Conservation (phyloP, 2,113 vertebrate species). For the Pseudorhombus dupliciocellatus region DNA sequence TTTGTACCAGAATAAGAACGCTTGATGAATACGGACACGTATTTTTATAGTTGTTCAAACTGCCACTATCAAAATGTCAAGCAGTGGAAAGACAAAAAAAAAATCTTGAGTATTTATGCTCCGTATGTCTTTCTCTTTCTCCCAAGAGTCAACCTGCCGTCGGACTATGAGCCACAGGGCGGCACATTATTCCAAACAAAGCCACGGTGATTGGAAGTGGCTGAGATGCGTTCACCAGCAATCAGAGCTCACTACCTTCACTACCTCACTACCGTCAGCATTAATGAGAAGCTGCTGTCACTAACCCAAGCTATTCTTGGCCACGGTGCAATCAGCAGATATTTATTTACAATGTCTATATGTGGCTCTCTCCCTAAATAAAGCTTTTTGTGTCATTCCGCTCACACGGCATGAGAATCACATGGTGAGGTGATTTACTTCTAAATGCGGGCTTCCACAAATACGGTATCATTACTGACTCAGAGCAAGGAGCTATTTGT, state of each 20-base stretch:
- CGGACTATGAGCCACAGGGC: neutral
- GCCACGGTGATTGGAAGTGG: conserved; percentile 22
- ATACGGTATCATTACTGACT: neutral
- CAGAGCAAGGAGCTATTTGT: conserved; percentile 1
- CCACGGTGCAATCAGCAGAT: conserved; percentile 46
- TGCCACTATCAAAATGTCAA: no score
- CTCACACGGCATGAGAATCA: conserved; percentile 4
- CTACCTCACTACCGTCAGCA: conserved; percentile 25
- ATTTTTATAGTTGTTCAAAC: neutral
- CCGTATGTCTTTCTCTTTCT: neutral
- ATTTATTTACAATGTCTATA: conserved; percentile 34
- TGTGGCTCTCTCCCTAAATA: neutral
- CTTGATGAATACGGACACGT: no score
- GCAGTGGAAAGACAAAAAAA: no score
- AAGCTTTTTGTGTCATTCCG: neutral
- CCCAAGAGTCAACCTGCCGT: neutral
- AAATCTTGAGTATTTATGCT: no score
- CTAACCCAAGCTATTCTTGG: conserved; percentile 23
- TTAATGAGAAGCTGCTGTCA: conserved; percentile 28
- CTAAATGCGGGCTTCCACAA: conserved; percentile 1
- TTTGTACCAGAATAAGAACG: no score
- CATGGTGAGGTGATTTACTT: neutral
- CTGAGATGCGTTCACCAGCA: conserved; percentile 21
- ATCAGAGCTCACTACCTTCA: conserved; percentile 41
- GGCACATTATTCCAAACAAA: neutral